Base-by-base conservation (phyloP, 2,113 vertebrate species). In the Vidua macroura region DNA sequence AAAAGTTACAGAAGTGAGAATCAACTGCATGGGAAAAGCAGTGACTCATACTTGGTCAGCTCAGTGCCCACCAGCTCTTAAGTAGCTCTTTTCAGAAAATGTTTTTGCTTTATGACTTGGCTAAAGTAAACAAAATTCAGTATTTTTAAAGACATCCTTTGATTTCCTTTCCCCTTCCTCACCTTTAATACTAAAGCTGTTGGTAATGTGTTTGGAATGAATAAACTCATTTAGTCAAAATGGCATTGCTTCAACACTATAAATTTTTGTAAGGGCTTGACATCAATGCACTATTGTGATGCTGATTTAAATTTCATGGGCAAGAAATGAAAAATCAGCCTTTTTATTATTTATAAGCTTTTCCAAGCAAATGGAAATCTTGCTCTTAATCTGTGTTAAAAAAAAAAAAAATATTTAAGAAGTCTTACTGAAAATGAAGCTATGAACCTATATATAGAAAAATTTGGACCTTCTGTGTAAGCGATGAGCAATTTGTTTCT, bases 71-170 rank as follows among this genome's bases (percentile, higher is more conserved):
- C 88, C 62, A 89, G 64, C 58, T 89, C 83, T 92, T 86, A 73
- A 93, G 83, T 37, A 92, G 63, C 66, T 88, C 82, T 85, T 87
- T 85, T 84, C 80, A 90, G 78, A 94, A 93, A 95, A 91, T 90
- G 70, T 63, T 93, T 94, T 90, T 92, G 56, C 90, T 94, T 93
- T 91, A 94, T 83, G 83, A 87, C 78, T 86, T 68, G 60, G 31
- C 81, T 69, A 89, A 92, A 85, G 62, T 90, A 93, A 96, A 89
- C 88, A 95, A 78, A 92, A 79, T 88, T 43, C 81, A 87, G 37
- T 78, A 44, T 91, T 96, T 97, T 92, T 92, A 90, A 97, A 97
- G 81, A 86, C 78, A 88, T 82, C 58, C 86, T 97, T 96, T 97
- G 95, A 96, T 96, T 95, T 84, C 56, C 64, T 87, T 95, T 82